These are phyloP conservation scores for Zingel zingel DNA, from an alignment of 2,113 vertebrate genomes.

Conservation along the genomic window DNA sequence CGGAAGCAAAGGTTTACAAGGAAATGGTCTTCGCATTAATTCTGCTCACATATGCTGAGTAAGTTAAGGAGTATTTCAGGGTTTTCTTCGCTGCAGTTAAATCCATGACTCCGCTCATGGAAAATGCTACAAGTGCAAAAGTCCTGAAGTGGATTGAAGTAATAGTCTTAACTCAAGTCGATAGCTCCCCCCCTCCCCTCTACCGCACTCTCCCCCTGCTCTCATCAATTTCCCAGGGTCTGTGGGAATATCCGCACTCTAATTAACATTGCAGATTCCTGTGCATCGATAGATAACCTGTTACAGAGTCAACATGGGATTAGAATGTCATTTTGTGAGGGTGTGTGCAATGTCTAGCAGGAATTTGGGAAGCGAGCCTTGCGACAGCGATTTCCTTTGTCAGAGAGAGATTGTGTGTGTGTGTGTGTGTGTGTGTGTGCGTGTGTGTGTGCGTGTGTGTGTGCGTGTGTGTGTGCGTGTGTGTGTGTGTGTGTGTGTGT, in stretches of 20 bases:
- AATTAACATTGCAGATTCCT: slow-evolving; percentile 75
- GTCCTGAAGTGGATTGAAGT: slow-evolving; percentile 63
- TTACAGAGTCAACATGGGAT: slow-evolving; percentile 67
- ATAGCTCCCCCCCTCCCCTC: slow-evolving; percentile 36
- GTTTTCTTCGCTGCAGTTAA: slow-evolving; percentile 45
- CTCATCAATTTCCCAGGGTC: slow-evolving; percentile 76
- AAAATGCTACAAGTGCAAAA: slow-evolving; percentile 72
- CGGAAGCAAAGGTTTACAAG: slow-evolving; percentile 24
- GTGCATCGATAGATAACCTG: slow-evolving; percentile 72
- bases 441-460: not conserved
- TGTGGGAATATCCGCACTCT: slow-evolving; percentile 71
- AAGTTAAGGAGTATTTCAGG: slow-evolving; percentile 40
- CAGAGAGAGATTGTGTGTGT: slow-evolving; percentile 21
- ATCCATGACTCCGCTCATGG: slow-evolving; percentile 59
- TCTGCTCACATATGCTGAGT: slow-evolving; percentile 53
- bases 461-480: slow-evolving; percentile 4
- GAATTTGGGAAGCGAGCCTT: slow-evolving; percentile 33
- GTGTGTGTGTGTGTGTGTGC: not conserved
- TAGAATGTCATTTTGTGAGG: slow-evolving; percentile 47
- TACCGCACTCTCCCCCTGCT: slow-evolving; percentile 15
- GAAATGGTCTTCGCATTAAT: slow-evolving; percentile 36
- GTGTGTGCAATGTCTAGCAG: slow-evolving; percentile 23
- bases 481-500: not conserved
- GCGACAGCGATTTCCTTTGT: slow-evolving; percentile 46
- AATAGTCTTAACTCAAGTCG: slow-evolving; percentile 66